These are phyloP conservation scores for Myotis daubentonii DNA, from an alignment of 2,797 vertebrate genomes.

Conservation along the genomic window DNA sequence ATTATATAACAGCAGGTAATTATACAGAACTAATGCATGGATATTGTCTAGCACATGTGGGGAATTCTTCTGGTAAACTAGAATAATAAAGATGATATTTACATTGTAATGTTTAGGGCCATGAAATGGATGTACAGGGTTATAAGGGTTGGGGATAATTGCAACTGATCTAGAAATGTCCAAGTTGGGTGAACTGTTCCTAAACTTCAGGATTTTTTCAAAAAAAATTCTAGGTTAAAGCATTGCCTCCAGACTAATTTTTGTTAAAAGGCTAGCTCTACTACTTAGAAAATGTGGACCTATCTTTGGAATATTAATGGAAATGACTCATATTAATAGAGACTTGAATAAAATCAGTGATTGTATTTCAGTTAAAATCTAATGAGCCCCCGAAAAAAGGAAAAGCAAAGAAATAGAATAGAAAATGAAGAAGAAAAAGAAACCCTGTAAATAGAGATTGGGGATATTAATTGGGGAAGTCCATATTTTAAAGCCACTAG, in stretches of 20 bases:
- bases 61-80: constrained; percentile 82
- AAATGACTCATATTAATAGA: constrained; percentile 80
- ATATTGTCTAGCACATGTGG: constrained; percentile 79
- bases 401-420: not conserved
- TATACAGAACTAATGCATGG: constrained; percentile 82
- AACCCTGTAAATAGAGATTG: constrained; percentile 76
- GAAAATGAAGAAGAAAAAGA: not conserved
- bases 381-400: constrained; percentile 63
- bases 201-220: constrained; percentile 79
- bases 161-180: constrained; percentile 75
- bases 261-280: not conserved
- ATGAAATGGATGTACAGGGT: constrained; percentile 81
- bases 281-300: constrained; percentile 42
- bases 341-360: constrained; percentile 77
- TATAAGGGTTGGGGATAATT: constrained; percentile 71
- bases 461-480: constrained; percentile 71
- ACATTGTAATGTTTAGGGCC: constrained; percentile 80
- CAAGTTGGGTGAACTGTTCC: constrained; percentile 69
- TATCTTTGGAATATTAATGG: constrained; percentile 82
- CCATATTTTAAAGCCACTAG: constrained; percentile 75
- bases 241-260: constrained; percentile 63
- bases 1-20: constrained; percentile 83
- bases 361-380: constrained; percentile 65
- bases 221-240: constrained; percentile 68
- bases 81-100: constrained; percentile 83